Evolutionary conservation across 92 coral and sea anemone genomes (phyloP).

Genomic region (Umimayanthus kanabou): DNA sequence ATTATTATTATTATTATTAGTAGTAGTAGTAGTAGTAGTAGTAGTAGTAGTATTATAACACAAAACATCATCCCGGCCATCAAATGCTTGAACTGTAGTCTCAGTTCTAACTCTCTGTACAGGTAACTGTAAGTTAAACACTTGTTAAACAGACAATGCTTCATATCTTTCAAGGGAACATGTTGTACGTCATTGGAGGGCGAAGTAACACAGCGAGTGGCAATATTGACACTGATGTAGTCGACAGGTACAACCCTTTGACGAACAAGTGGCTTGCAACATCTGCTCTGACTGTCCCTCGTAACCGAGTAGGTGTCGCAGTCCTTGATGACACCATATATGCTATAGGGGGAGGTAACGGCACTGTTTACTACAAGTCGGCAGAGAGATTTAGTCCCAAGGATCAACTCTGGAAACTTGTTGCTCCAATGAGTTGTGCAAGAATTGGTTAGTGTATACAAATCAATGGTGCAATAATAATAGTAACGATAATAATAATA

Average conservation of each 20-base stretch:
- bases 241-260: slow-evolving; percentile 76
- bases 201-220: slow-evolving; percentile 79
- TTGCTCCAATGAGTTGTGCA: slow-evolving; percentile 60
- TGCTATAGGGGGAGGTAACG: slow-evolving; percentile 84
- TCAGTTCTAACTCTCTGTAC: too few relatives aligned
- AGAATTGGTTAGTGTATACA: slow-evolving; percentile 60
- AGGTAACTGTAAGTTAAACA: background rate
- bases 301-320: slow-evolving; percentile 77
- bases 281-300: slow-evolving; percentile 67
- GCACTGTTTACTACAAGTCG: slow-evolving; percentile 57
- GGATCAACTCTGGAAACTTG: slow-evolving; percentile 66
- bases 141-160: background rate
- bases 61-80: too few relatives aligned
- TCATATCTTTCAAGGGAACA: slow-evolving; percentile 50
- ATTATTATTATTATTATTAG: too few relatives aligned
- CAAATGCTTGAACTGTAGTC: too few relatives aligned
- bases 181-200: slow-evolving; percentile 84
- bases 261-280: slow-evolving; percentile 68
- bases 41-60: too few relatives aligned
- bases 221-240: slow-evolving; percentile 69
- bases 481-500: too few relatives aligned
- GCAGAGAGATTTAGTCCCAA: slow-evolving; percentile 67
- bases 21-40: too few relatives aligned
- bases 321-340: slow-evolving; percentile 62
- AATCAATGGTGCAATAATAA: too few relatives aligned